Conservation (phyloP, 2,797 vertebrate species). For the Enteromius thamalakanensis region DNA sequence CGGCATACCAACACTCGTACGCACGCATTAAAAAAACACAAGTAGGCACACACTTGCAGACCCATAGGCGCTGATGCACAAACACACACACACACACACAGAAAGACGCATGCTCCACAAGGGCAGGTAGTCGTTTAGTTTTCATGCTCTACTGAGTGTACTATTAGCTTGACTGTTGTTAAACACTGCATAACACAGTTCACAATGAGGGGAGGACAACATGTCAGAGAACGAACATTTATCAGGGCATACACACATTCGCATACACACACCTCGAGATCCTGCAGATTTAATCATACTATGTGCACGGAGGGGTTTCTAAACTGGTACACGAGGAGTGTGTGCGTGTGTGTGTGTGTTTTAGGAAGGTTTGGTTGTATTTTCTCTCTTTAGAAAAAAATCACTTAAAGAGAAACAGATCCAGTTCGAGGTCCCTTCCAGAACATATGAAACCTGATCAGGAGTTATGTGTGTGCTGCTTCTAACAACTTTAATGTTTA, state of each 20-base stretch:
- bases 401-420: slow-evolving; percentile 38
- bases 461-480: slow-evolving; percentile 2
- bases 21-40: slow-evolving; percentile 1
- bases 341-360: background rate
- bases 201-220: slow-evolving; percentile 46
- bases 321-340: background rate
- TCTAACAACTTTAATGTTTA: background rate
- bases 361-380: slow-evolving; percentile 6
- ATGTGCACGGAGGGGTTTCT: background rate
- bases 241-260: slow-evolving; percentile 33
- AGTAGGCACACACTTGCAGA: slow-evolving; percentile 8
- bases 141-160: slow-evolving; percentile 44
- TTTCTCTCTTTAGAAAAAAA: slow-evolving; percentile 27
- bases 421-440: slow-evolving; percentile 14
- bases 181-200: slow-evolving; percentile 45
- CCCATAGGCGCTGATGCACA: slow-evolving; percentile 13
- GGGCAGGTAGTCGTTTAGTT: slow-evolving; percentile 26
- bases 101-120: background rate
- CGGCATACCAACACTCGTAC: slow-evolving; percentile 19
- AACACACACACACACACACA: slow-evolving; percentile 6
- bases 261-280: slow-evolving; percentile 19
- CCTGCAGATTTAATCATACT: slow-evolving; percentile 32
- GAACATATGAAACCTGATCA: slow-evolving; percentile 33
- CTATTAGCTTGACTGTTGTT: slow-evolving; percentile 48
- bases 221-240: slow-evolving; percentile 33